Base-by-base conservation (phyloP, 2,888 invertebrate genomes). In the Leptinotarsa peninsularis region DNA sequence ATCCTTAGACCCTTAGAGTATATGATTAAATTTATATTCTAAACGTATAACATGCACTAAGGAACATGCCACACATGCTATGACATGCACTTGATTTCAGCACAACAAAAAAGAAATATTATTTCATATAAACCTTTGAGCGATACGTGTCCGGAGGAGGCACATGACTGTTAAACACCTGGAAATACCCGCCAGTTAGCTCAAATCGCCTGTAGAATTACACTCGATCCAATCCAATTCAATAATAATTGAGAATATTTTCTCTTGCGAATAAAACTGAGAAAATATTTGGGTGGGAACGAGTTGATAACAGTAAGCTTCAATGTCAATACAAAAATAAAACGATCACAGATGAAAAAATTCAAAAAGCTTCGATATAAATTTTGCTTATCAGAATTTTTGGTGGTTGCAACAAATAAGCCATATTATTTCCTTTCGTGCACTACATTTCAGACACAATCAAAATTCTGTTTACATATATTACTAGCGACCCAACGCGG, bases 161-260 rank as follows among this genome's bases (percentile, higher is more conserved):
- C 92, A 95, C 95, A 93, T 96, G 96, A 93, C 95, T 96, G 93
- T 96, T 96, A 92, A 95, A 96, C 89, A 96, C 95, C 96, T 96
- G 93, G 89, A 94, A 94, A 92, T 89, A 89, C 85, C 85, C 84
- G 83, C 83, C 78, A 85, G 84, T 85, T 86, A 85, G 83, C 82
- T 83, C 81, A 81, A 76, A 63, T 76, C 52, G 63, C 71, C 50
- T 72, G 54, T 54, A 63, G 67, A 76, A 72, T 58, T 67, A 27
- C 18, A 66, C 56, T 76, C 74, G 7, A 56, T 76, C 74, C 68
- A 69, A 76, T 67, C 67, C 76, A 71, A 58, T 52, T 58, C 23
- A 58, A n/a, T 21, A 18, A 58, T 43, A 43, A 10, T 43, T 43
- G 43, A 43, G 10, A 43, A 43, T 43, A 43, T 43, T 43, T 43